A percentile compares a stretch with the other conserved stretches of the same genome.
Evolutionary conservation across 1,140 invertebrate genomes (phyloP).

Genomic region (Pristionchus pacificus): DNA sequence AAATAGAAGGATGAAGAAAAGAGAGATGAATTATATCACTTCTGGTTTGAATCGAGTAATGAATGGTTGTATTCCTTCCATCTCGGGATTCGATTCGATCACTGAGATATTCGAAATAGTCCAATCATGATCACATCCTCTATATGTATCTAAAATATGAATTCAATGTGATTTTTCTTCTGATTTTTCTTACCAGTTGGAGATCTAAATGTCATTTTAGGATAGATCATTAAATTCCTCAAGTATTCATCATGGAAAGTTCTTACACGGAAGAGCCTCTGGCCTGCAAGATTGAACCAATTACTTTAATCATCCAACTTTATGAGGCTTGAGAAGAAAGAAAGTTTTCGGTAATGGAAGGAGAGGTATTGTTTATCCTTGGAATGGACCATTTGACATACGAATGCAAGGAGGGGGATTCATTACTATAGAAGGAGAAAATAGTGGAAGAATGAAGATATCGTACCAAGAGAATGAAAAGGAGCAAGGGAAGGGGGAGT

Average conservation of each 20-base stretch:
- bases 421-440: conserved; percentile 1
- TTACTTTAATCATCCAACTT: background rate
- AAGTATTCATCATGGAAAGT: conserved; percentile 50
- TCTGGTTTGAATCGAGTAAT: conserved; percentile 38
- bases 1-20: too few species aligned
- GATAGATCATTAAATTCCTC: conserved; percentile 44
- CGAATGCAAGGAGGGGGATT: too few species aligned
- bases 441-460: conserved; percentile 1
- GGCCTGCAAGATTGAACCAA: conserved; percentile 33
- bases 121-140: conserved; percentile 54
- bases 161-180: conserved; percentile 2
- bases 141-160: conserved; percentile 41
- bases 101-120: conserved; percentile 11
- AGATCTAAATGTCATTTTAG: conserved; percentile 39
- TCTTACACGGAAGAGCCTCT: conserved; percentile 45
- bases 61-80: conserved; percentile 41
- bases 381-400: background rate
- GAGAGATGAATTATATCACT: too few species aligned
- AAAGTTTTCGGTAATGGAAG: background rate
- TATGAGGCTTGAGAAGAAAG: background rate
- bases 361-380: background rate
- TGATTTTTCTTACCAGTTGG: conserved; percentile 19
- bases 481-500: conserved; percentile 5
- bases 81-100: conserved; percentile 44
- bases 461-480: conserved; percentile 20